These are phyloP conservation scores for Exocentrus adspersus DNA, from an alignment of 2,888 invertebrate genomes.

Conservation along the genomic window DNA sequence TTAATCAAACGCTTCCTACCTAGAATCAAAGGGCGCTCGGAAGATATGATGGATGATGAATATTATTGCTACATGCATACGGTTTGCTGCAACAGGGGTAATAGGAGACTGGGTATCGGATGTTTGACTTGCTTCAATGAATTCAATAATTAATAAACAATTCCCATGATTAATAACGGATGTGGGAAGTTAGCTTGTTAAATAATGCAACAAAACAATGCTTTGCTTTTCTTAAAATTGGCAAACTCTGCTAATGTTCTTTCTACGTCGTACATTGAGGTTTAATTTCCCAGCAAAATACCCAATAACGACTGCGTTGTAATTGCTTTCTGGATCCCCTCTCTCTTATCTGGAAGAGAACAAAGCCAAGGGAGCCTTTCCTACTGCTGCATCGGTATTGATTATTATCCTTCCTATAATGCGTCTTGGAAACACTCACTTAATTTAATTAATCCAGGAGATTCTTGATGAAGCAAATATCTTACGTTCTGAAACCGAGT, in stretches of 20 bases:
- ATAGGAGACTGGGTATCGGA: conserved; percentile 27
- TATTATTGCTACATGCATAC: conserved; percentile 43
- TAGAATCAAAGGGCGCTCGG: conserved; percentile 44
- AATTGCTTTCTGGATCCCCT: conserved; percentile 17
- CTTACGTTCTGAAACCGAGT: conserved; percentile 48
- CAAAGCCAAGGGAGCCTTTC: conserved; percentile 23
- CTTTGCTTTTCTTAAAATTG: too few species aligned
- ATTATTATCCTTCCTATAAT: conserved; percentile 50
- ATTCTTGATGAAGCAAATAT: conserved; percentile 55
- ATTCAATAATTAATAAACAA: conserved; percentile 10
- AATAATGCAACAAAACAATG: too few species aligned
- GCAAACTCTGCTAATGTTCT: not conserved
- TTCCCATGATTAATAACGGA: not conserved
- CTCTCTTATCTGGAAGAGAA: conserved; percentile 17
- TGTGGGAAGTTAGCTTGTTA: too few species aligned
- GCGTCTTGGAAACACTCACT: conserved; percentile 53
- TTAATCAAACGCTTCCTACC: conserved; percentile 43
- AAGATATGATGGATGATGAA: conserved; percentile 38
- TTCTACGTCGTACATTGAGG: not conserved
- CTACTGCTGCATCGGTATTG: conserved; percentile 43
- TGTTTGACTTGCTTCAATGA: not conserved
- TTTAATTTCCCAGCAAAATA: conserved; percentile 13
- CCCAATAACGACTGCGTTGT: not conserved
- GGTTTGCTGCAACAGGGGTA: conserved; percentile 34
- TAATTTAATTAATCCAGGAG: conserved; percentile 54